A percentile compares a stretch with the other conserved stretches of the same genome.
Evolutionary conservation across 2,888 invertebrate species (phyloP).

Genomic region (Patella ulyssiponensis): DNA sequence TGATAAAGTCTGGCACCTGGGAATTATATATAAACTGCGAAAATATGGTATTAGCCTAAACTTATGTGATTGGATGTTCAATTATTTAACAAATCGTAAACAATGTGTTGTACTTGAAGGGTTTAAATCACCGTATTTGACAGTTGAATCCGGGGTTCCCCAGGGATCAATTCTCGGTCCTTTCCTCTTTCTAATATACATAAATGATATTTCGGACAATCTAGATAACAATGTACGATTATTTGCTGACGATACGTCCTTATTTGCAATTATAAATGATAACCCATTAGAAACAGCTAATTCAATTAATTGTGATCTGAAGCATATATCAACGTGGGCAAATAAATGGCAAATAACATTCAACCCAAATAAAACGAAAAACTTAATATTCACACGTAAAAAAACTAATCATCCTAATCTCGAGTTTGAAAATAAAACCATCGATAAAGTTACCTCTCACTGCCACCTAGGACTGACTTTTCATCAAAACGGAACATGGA

Average conservation of each 20-base stretch:
- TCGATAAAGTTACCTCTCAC: too few species aligned
- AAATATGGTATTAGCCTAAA: slow-evolving; percentile 14
- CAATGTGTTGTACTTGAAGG: not conserved
- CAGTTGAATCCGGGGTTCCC: slow-evolving; percentile 13
- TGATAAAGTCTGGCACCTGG: slow-evolving; percentile 17
- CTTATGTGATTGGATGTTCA: not conserved
- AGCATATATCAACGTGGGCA: too few species aligned
- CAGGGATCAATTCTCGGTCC: slow-evolving; percentile 31
- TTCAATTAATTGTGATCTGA: too few species aligned
- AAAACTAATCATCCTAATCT: too few species aligned
- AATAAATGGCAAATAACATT: too few species aligned
- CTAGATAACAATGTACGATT: slow-evolving; percentile 21
- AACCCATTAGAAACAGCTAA: too few species aligned
- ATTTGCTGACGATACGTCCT: slow-evolving; percentile 26
- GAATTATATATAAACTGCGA: slow-evolving; percentile 9
- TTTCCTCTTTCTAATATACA: too few species aligned
- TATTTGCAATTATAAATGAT: not conserved
- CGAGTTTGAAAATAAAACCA: too few species aligned
- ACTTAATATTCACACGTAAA: too few species aligned
- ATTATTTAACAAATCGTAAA: not conserved
- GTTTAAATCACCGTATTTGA: not conserved
- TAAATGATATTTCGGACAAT: slow-evolving; percentile 17
- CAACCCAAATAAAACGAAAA: too few species aligned
- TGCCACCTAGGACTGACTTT: too few species aligned
- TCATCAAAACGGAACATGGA: too few species aligned